Evolutionary conservation across 2,888 invertebrate genomes (phyloP).

Genomic region (Pollenia angustigena): DNA sequence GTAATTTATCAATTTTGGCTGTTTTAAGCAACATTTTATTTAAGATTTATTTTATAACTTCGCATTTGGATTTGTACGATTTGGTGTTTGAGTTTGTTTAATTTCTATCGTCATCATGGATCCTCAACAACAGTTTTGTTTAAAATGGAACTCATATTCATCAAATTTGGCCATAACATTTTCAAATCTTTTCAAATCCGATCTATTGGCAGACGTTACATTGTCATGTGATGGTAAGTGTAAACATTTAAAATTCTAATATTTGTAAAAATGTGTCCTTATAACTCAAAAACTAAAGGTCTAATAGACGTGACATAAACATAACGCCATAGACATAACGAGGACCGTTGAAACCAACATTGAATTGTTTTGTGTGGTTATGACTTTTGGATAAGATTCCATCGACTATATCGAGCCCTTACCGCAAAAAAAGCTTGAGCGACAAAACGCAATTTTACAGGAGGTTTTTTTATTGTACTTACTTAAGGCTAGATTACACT

Average conservation of each 20-base stretch:
- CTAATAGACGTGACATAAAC: too few species aligned
- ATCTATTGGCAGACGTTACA: slow-evolving; percentile 96
- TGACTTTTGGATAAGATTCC: too few species aligned
- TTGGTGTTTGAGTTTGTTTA: neutral
- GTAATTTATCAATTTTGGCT: slow-evolving; percentile 47
- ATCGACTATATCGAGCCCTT: too few species aligned
- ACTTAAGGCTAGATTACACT: too few species aligned
- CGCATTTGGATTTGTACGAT: slow-evolving; percentile 21
- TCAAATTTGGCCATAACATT: slow-evolving; percentile 96
- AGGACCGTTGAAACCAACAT: too few species aligned
- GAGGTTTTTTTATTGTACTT: too few species aligned
- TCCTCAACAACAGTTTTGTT: slow-evolving; percentile 97
- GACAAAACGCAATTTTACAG: too few species aligned
- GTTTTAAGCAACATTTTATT: slow-evolving; percentile 27
- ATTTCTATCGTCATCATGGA: slow-evolving; percentile 87
- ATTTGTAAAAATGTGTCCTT: neutral
- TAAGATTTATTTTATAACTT: neutral
- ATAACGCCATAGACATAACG: too few species aligned
- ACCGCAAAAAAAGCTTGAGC: too few species aligned
- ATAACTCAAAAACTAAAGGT: too few species aligned
- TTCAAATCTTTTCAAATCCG: slow-evolving; percentile 96
- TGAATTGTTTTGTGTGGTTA: too few species aligned
- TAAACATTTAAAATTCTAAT: neutral
- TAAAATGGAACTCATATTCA: slow-evolving; percentile 98
- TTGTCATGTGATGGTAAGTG: slow-evolving; percentile 95